Percentiles rank a stretch among this genome's conserved stretches.
Conservation (phyloP, 2,113 vertebrate genomes). For the Rhagologus leucostigma region DNA sequence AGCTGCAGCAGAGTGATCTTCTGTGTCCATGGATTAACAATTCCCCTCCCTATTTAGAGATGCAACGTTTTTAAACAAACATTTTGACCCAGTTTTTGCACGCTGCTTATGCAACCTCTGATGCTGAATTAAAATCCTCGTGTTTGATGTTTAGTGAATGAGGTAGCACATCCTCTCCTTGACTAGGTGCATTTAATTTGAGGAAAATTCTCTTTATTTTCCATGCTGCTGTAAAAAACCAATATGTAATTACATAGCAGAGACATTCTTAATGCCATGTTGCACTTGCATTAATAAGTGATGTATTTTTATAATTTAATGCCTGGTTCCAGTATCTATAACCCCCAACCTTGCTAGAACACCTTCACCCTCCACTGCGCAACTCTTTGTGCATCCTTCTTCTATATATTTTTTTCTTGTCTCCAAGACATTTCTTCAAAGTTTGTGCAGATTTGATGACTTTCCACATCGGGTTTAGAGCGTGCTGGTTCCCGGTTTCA, state of each 20-base stretch:
- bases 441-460: not conserved
- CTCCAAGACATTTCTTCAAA: not conserved
- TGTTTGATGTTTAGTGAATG: not conserved
- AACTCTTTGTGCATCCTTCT: not conserved
- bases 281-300: not conserved
- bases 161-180: not conserved
- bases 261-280: not conserved
- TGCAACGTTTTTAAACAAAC: not conserved
- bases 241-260: not conserved
- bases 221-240: not conserved
- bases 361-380: not conserved
- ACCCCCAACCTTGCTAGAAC: not conserved
- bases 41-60: slow-evolving; percentile 8
- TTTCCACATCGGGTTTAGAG: not conserved
- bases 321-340: not conserved
- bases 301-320: not conserved
- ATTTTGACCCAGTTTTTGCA: slow-evolving; percentile 41
- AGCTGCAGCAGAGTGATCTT: not conserved
- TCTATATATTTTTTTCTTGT: not conserved
- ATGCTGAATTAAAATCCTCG: not conserved
- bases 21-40: not conserved
- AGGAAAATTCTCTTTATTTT: not conserved
- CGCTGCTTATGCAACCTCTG: not conserved
- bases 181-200: not conserved
- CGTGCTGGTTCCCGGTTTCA: not conserved